Conservation (phyloP, 2,888 invertebrate species). For the Noctuana brunneofusca region DNA sequence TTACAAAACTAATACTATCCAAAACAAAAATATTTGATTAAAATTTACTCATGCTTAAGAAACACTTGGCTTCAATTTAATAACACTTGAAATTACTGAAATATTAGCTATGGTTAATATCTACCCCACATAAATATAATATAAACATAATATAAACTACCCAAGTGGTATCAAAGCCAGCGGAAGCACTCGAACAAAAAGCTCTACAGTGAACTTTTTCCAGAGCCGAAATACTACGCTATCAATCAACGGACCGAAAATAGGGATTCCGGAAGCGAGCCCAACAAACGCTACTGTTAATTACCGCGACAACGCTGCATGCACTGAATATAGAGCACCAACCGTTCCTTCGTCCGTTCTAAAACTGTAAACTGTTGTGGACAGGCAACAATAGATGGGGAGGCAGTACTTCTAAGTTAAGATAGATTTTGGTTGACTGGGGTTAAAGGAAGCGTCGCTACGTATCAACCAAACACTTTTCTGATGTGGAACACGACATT, state of each 20-base stretch:
- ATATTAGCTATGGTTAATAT: not conserved
- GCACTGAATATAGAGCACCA: constrained; percentile 47
- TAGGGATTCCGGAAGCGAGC: constrained; percentile 60
- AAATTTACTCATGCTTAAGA: too few relatives aligned
- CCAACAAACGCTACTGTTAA: constrained; percentile 51
- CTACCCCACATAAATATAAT: not conserved
- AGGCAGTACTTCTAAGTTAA: not conserved
- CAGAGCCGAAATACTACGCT: constrained; percentile 44
- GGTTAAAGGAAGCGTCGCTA: not conserved
- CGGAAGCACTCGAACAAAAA: constrained; percentile 33
- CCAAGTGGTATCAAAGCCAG: not conserved
- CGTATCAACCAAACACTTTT: not conserved
- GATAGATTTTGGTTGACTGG: not conserved
- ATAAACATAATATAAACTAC: not conserved
- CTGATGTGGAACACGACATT: not conserved
- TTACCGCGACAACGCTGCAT: constrained; percentile 59
- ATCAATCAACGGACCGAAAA: constrained; percentile 62
- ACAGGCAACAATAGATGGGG: constrained; percentile 1
- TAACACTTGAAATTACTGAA: not conserved
- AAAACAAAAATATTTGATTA: too few relatives aligned
- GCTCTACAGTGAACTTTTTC: constrained; percentile 47
- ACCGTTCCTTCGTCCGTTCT: constrained; percentile 2
- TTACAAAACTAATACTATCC: too few relatives aligned
- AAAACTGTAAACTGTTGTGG: constrained; percentile 7
- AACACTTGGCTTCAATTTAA: too few relatives aligned